Evolutionary conservation across 92 coral and sea anemone genomes (phyloP).

Genomic region (Zoanthus sociatus): DNA sequence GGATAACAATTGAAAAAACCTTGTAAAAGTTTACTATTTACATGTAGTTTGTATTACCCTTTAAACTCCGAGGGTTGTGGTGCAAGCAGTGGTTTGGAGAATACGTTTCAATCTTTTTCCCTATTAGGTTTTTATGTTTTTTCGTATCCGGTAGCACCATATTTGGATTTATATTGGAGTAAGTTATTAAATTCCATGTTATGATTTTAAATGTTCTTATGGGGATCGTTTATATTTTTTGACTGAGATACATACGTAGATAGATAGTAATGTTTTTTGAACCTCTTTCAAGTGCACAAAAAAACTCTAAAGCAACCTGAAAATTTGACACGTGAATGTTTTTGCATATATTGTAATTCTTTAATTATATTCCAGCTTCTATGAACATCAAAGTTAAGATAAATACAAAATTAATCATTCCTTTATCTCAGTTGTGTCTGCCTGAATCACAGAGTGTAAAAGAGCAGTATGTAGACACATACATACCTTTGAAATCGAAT

Average conservation of each 20-base stretch:
- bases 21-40: too few relatives aligned
- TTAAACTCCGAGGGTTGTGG: too few relatives aligned
- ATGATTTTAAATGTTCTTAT: background rate
- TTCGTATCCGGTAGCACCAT: constrained; percentile 11
- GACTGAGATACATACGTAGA: background rate
- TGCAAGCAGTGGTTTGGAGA: constrained; percentile 18
- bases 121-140: constrained; percentile 12
- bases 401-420: too few relatives aligned
- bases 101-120: constrained; percentile 9
- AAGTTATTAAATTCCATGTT: constrained; percentile 14
- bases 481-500: too few relatives aligned
- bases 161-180: constrained; percentile 14
- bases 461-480: too few relatives aligned
- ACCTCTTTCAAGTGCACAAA: constrained; percentile 1
- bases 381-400: background rate
- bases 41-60: too few relatives aligned
- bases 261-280: background rate
- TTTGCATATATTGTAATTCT: too few relatives aligned
- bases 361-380: too few relatives aligned
- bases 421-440: too few relatives aligned
- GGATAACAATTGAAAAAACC: constrained; percentile 16
- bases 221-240: too few relatives aligned
- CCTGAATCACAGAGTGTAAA: too few relatives aligned
- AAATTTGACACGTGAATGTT: constrained; percentile 10
- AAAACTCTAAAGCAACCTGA: background rate